These are phyloP conservation scores for Spheniscus humboldti DNA, from an alignment of 2,797 vertebrate genomes.

Conservation along the genomic window DNA sequence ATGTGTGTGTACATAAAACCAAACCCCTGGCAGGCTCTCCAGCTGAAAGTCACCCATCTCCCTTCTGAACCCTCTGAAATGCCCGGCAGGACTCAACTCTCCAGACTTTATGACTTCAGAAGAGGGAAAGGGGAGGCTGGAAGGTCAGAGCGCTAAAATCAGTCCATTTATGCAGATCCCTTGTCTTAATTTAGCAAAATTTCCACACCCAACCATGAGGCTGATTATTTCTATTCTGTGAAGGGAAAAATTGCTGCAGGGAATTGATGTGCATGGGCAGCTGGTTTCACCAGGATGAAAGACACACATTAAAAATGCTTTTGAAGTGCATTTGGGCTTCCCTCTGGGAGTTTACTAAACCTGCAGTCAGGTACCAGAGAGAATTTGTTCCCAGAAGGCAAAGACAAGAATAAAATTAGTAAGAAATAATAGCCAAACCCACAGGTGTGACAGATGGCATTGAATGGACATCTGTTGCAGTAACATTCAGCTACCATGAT, in stretches of 20 bases:
- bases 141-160: neutral
- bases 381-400: constrained; percentile 25
- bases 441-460: constrained; percentile 47
- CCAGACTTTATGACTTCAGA: neutral
- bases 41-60: neutral
- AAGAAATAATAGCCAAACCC: constrained; percentile 26
- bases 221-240: constrained; percentile 9
- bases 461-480: constrained; percentile 20
- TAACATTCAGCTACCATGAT: neutral
- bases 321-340: constrained; percentile 31
- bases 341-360: constrained; percentile 20
- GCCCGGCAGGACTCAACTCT: neutral
- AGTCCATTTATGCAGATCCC: neutral
- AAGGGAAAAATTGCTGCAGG: constrained; percentile 15
- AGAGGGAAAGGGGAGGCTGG: neutral
- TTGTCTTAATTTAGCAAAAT: constrained; percentile 18
- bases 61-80: neutral
- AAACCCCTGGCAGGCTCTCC: neutral
- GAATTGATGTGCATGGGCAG: constrained; percentile 39
- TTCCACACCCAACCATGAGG: neutral
- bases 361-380: constrained; percentile 38
- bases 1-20: neutral
- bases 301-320: constrained; percentile 47
- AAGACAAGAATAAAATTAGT: constrained; percentile 50
- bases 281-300: constrained; percentile 43